These are phyloP conservation scores for Aplysina aerophoba DNA, from an alignment of 37 sponge, comb jelly and placozoan genomes.

Conservation along the genomic window DNA sequence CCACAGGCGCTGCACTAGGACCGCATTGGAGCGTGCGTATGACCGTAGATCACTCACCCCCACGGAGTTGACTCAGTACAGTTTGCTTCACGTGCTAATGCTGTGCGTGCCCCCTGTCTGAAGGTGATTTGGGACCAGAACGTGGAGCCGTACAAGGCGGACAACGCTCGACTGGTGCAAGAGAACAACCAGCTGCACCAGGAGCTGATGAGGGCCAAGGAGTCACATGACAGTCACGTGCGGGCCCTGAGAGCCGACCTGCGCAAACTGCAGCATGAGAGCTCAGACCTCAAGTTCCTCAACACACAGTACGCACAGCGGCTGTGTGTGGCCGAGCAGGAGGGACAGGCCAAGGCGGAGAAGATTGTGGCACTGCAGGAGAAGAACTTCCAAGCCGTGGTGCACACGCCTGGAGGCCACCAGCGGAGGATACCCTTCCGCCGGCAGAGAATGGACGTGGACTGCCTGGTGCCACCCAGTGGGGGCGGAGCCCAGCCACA, in stretches of 20 bases:
- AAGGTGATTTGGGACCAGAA: conserved; percentile 61
- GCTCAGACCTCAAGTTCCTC: conserved; percentile 94
- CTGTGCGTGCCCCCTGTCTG: neutral
- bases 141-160: conserved; percentile 93
- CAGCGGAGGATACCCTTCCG: conserved; percentile 88
- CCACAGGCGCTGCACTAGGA: too few species aligned
- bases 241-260: conserved; percentile 79
- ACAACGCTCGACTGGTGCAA: conserved; percentile 89
- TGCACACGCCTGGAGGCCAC: conserved; percentile 96
- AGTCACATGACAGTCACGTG: conserved; percentile 63
- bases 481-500: conserved; percentile 3
- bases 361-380: conserved; percentile 92
- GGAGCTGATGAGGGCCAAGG: conserved; percentile 81
- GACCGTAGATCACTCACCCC: too few species aligned
- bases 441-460: conserved; percentile 96
- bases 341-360: conserved; percentile 76
- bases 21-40: too few species aligned
- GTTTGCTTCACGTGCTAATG: too few species aligned
- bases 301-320: conserved; percentile 94
- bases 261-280: conserved; percentile 92
- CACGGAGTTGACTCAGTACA: too few species aligned
- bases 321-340: conserved; percentile 77
- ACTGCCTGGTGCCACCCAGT: conserved; percentile 68
- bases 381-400: conserved; percentile 94
- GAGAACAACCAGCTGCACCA: conserved; percentile 95